phyloP scores from a whole-genome alignment of 2,888 invertebrate genomes.

The Reticulitermes lucifugus region DNA sequence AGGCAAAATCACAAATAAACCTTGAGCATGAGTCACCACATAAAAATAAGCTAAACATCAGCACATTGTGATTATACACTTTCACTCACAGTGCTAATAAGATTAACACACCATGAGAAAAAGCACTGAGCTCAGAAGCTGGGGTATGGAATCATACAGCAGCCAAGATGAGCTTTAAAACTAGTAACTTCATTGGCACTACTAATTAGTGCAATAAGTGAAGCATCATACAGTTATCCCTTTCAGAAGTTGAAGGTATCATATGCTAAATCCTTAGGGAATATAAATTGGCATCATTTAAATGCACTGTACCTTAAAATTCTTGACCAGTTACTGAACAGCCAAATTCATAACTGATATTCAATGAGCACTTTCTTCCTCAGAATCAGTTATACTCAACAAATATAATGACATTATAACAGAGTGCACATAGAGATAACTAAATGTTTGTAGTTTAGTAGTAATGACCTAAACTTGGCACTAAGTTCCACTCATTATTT shows the following conservation, averaged over 20 bases:
- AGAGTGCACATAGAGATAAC: background rate
- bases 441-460: background rate
- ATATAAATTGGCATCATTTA: background rate
- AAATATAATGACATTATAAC: background rate
- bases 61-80: background rate
- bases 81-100: background rate
- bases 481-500: background rate
- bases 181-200: background rate
- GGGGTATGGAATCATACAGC: background rate
- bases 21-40: slow-evolving; percentile 37
- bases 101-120: background rate
- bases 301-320: background rate
- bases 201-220: background rate
- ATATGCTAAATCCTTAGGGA: background rate
- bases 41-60: slow-evolving; percentile 26
- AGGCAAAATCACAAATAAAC: slow-evolving; percentile 22
- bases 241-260: background rate
- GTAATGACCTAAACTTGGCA: background rate
- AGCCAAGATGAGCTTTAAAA: background rate
- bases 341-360: background rate
- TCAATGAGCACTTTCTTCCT: background rate
- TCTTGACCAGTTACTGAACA: background rate
- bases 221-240: background rate
- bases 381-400: background rate
- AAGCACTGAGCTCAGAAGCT: background rate